Evolutionary conservation across 2,888 invertebrate species (phyloP).

Genomic region (Agonopterix alstromeriana): DNA sequence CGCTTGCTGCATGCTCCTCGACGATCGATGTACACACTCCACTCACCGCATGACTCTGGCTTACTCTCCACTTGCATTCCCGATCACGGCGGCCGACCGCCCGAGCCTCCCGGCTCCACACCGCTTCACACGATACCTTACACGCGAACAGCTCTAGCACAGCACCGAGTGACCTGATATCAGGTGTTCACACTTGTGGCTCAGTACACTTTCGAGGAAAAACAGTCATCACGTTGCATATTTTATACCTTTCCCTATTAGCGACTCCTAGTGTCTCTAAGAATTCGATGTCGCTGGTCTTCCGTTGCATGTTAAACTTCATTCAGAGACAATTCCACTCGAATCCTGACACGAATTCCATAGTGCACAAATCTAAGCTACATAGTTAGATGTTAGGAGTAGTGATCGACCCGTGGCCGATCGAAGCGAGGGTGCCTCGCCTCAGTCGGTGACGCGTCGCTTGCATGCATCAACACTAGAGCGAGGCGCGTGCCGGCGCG

Average conservation of each 20-base stretch:
- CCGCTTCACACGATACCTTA: slow-evolving; percentile 70
- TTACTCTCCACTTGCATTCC: slow-evolving; percentile 72
- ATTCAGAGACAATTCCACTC: slow-evolving; percentile 50
- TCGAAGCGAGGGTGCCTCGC: slow-evolving; percentile 24
- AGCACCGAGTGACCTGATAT: slow-evolving; percentile 47
- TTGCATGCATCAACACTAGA: slow-evolving; percentile 62
- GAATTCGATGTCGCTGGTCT: slow-evolving; percentile 61
- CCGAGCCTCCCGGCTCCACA: slow-evolving; percentile 48
- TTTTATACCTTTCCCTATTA: slow-evolving; percentile 77
- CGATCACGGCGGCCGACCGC: slow-evolving; percentile 65
- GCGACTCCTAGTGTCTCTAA: slow-evolving; percentile 59
- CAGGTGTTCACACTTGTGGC: slow-evolving; percentile 46
- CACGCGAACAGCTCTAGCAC: slow-evolving; percentile 70
- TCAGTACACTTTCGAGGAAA: slow-evolving; percentile 62
- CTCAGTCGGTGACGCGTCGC: slow-evolving; percentile 39
- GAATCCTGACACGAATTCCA: slow-evolving; percentile 50
- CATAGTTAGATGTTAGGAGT: slow-evolving; percentile 43
- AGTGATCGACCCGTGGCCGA: slow-evolving; percentile 40
- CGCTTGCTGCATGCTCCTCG: slow-evolving; percentile 66
- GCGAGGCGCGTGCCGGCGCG: slow-evolving; percentile 36
- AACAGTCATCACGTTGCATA: slow-evolving; percentile 69
- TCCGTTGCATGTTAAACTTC: slow-evolving; percentile 65
- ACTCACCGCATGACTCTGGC: slow-evolving; percentile 68
- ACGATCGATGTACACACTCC: slow-evolving; percentile 50
- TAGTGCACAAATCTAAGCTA: slow-evolving; percentile 50